These are phyloP conservation scores for Zaprionus camerounensis DNA, from an alignment of 1,140 invertebrate species.

Conservation along the genomic window DNA sequence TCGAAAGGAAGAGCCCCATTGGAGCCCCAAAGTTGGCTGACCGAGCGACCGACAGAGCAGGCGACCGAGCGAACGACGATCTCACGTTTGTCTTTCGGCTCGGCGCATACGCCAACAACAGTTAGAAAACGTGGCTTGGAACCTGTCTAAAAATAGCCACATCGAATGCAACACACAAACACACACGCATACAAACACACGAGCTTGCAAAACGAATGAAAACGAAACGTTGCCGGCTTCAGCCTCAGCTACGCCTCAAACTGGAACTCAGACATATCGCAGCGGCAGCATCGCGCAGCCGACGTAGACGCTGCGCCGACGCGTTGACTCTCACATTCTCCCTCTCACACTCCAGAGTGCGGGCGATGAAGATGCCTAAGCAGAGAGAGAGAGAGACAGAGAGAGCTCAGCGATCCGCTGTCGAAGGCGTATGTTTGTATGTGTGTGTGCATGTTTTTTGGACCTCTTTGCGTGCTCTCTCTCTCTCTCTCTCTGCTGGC, in stretches of 20 bases:
- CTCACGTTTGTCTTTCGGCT: slow-evolving; percentile 69
- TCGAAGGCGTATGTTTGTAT: background rate
- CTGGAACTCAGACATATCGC: slow-evolving; percentile 51
- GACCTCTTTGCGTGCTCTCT: background rate
- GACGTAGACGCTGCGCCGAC: background rate
- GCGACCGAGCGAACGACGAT: slow-evolving; percentile 60
- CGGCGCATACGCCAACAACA: slow-evolving; percentile 75
- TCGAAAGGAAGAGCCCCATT: slow-evolving; percentile 80
- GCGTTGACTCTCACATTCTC: slow-evolving; percentile 56
- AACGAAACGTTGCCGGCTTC: slow-evolving; percentile 66
- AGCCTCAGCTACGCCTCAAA: slow-evolving; percentile 55
- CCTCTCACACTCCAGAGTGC: background rate
- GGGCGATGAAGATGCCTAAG: background rate
- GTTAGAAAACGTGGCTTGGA: slow-evolving; percentile 83
- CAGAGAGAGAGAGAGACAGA: background rate
- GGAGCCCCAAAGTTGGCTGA: slow-evolving; percentile 60
- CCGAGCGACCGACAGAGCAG: slow-evolving; percentile 66
- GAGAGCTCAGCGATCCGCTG: background rate
- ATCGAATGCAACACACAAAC: slow-evolving; percentile 71
- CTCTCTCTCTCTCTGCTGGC: background rate
- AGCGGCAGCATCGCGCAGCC: background rate
- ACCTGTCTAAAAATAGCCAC: slow-evolving; percentile 83
- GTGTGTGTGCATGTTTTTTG: background rate
- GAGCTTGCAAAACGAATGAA: slow-evolving; percentile 52
- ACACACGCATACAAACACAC: slow-evolving; percentile 41